Percentiles rank a stretch among this genome's conserved stretches.
phyloP scores from a whole-genome alignment of 2,113 vertebrate species.

The Neotoma lepida region DNA sequence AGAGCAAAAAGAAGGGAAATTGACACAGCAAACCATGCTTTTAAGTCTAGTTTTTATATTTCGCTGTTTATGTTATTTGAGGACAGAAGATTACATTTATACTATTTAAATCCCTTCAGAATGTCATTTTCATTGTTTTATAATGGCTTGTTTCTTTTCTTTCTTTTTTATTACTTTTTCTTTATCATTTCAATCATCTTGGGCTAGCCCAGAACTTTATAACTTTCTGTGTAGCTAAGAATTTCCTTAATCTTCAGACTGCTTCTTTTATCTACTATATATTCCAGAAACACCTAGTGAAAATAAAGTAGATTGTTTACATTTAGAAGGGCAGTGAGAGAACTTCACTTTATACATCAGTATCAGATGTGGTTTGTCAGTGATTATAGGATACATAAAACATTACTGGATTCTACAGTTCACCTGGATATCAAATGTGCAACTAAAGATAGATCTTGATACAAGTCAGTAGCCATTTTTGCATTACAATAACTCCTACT shows the following conservation, averaged over 20 bases:
- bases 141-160: rapidly evolving
- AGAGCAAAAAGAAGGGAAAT: neutral
- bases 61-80: neutral
- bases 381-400: neutral
- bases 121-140: neutral
- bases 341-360: neutral
- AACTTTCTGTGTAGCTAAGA: neutral
- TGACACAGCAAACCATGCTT: neutral
- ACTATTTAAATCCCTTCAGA: neutral
- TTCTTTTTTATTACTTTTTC: too few species aligned
- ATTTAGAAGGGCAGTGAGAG: neutral
- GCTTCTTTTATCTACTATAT: neutral
- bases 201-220: neutral
- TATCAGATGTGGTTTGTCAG: neutral
- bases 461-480: neutral
- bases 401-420: neutral
- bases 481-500: neutral
- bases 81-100: neutral
- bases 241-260: neutral
- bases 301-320: neutral
- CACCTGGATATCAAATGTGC: neutral
- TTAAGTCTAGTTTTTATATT: neutral
- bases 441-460: neutral
- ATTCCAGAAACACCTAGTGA: neutral
- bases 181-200: neutral